Base-by-base conservation (phyloP, 1,140 invertebrate species). In the Globodera rostochiensis region DNA sequence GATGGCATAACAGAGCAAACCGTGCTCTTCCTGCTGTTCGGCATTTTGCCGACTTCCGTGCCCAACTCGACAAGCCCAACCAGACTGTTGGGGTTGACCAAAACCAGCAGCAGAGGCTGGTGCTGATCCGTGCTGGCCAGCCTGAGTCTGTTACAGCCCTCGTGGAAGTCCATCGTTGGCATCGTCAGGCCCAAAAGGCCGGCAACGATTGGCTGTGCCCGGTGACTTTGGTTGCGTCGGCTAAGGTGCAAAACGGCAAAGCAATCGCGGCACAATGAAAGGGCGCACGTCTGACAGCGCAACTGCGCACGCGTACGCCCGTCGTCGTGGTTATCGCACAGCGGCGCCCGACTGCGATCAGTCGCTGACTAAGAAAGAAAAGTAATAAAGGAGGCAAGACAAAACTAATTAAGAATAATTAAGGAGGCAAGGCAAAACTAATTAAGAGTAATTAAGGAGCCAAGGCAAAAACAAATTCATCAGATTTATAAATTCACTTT, bases 281-380 rank as follows among this genome's bases (percentile, higher is more conserved):
- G 91, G 84, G 96, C 95, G 90, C 97, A 99, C 8, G 93, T 92
- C 79, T 93, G 94, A 90, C 97, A 99, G 79, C 92, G 94, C 71
- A 98, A 95, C 67, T 97, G 95, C 1, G 96, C 96, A 2, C 93
- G 92, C 0, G 96, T 99, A 88, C 95, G 94, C 2, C 95, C 95
- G 90, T 99, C 97, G 89, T 99, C 97, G 90, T 99, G 97, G 90
- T 99, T 99, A 74, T 93, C 94, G 91, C 97, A 99, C 50, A 94
- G 94, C 7, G 94, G 79, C 11, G 86, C 87, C 6, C 84, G 60
- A 64, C 13, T 64, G 11, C 57, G 15, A 64, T 64, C 57, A 64
- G 57, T 64, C 15, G 57, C 57, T n/a, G 15, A 64, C 64, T 78
- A 13, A 70, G 47, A 91, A 89, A 86, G 91, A 36, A 36, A 36